phyloP scores from a whole-genome alignment of 2,797 vertebrate genomes.

The Valencia hispanica region DNA sequence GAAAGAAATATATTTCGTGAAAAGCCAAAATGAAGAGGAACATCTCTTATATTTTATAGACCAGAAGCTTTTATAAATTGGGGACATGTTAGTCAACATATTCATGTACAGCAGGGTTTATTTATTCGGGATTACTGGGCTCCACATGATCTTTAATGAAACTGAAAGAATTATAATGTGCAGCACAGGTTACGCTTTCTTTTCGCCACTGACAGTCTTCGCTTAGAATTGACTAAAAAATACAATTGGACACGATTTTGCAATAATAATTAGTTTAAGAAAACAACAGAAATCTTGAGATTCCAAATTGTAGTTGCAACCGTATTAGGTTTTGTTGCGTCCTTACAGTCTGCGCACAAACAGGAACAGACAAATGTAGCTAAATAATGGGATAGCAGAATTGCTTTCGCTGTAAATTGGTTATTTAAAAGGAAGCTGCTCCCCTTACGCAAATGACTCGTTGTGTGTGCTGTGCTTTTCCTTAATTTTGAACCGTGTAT shows the following conservation, averaged over 20 bases:
- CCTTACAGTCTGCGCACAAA: conserved; percentile 1
- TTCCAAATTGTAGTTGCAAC: neutral
- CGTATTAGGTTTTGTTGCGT: neutral
- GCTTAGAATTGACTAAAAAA: neutral
- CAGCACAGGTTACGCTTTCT: neutral
- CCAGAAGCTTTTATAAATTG: neutral
- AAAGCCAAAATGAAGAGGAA: neutral
- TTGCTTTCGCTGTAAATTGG: conserved; percentile 27
- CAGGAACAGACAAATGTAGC: neutral
- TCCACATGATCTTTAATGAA: neutral
- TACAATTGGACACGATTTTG: neutral
- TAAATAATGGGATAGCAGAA: neutral
- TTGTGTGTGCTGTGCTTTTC: neutral
- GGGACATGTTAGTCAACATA: too few relatives aligned
- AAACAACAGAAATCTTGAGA: neutral
- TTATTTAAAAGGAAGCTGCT: conserved; percentile 21
- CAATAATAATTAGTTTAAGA: neutral
- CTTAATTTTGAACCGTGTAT: neutral
- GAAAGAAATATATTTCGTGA: too few relatives aligned
- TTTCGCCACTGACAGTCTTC: neutral
- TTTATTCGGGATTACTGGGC: neutral
- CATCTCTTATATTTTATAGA: neutral
- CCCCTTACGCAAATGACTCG: neutral
- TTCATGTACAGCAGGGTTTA: conserved; percentile 22
- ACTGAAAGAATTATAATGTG: conserved; percentile 40